Evolutionary conservation across 2,113 vertebrate species (phyloP).

Genomic region (Leuciscus idus): DNA sequence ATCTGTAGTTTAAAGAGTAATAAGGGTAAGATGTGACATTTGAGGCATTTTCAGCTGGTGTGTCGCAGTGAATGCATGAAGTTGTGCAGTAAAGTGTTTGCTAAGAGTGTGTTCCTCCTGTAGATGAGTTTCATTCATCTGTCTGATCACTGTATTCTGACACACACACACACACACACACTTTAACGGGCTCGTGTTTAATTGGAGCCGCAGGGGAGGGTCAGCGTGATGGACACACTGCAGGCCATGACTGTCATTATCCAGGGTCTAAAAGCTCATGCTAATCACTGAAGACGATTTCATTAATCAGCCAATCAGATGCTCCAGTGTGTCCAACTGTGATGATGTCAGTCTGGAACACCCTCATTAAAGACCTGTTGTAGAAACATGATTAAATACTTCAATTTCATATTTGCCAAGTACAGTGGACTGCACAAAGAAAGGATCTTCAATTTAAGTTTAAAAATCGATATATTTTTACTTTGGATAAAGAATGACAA

Average conservation of each 20-base stretch:
- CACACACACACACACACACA: not conserved
- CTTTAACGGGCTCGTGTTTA: conserved; percentile 13
- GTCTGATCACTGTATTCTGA: not conserved
- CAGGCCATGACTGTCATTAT: conserved; percentile 66
- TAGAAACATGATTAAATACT: not conserved
- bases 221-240: conserved; percentile 71
- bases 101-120: not conserved
- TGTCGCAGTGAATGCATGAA: no score
- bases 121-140: not conserved
- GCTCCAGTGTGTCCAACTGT: conserved; percentile 58
- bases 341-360: conserved; percentile 51
- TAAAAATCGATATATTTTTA: no score
- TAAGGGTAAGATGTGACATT: no score
- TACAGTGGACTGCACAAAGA: no score
- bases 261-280: conserved; percentile 67
- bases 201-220: conserved; percentile 64
- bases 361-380: not conserved
- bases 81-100: no score
- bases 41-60: no score
- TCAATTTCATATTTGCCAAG: not conserved
- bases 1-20: no score
- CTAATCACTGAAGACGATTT: conserved; percentile 79
- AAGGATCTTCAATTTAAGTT: no score
- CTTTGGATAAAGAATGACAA: no score
- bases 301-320: conserved; percentile 79